Evolutionary conservation across 37 sponge, comb jelly and placozoan genomes (phyloP).

Genomic region (Spongilla lacustris): DNA sequence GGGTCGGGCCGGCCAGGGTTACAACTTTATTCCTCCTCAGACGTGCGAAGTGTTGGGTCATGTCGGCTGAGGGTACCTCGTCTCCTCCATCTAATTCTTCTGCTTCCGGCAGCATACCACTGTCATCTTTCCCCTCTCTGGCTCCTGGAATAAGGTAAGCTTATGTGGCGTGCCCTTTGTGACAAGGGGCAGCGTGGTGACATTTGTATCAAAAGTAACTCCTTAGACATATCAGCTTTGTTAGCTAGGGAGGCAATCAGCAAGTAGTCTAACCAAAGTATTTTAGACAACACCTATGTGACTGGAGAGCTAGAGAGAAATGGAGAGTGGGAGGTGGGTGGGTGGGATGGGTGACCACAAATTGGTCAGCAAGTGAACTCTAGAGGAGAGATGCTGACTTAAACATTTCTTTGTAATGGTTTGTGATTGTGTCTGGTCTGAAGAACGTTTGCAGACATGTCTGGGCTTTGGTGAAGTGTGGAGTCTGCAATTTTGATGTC

Average conservation of each 20-base stretch:
- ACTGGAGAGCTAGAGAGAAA: not conserved
- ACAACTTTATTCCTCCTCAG: too few relatives aligned
- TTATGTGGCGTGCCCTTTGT: not conserved
- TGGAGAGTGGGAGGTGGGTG: not conserved
- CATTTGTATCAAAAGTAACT: not conserved
- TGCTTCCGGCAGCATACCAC: slow-evolving; percentile 15
- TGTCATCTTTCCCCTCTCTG: slow-evolving; percentile 33
- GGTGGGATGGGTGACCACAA: not conserved
- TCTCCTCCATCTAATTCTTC: slow-evolving; percentile 26
- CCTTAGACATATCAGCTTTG: not conserved
- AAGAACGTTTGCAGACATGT: not conserved
- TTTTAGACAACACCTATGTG: not conserved
- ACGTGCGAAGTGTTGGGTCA: too few relatives aligned
- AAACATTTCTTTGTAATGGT: not conserved
- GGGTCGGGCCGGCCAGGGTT: not conserved
- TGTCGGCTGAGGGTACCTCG: slow-evolving; percentile 25
- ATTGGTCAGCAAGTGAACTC: not conserved
- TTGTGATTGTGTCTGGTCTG: not conserved
- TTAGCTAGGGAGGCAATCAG: not conserved
- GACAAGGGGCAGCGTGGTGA: not conserved
- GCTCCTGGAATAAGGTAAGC: slow-evolving; percentile 21
- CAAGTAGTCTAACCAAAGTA: not conserved
- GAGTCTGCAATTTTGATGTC: not conserved
- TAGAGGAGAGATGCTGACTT: not conserved
- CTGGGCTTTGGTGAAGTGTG: not conserved